Conservation (phyloP, 2,797 vertebrate species). For the Sebastes cheni region DNA sequence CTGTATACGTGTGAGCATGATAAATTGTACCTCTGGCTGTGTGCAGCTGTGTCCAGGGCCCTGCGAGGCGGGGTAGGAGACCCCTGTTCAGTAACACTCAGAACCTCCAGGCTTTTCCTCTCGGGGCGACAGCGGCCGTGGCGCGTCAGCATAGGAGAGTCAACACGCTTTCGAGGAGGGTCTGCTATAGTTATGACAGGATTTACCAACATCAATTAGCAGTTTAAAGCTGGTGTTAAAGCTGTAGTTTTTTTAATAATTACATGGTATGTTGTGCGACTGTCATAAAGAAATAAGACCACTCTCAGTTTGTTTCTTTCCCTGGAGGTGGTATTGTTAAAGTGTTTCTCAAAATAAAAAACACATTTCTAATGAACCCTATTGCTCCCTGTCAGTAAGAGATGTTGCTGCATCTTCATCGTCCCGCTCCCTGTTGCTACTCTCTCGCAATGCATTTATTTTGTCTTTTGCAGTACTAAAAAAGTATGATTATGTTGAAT, state of each 20-base stretch:
- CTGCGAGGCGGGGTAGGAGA: constrained; percentile 91
- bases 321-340: not conserved
- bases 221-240: not conserved
- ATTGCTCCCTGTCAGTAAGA: not conserved
- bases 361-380: not conserved
- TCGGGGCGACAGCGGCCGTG: constrained; percentile 91
- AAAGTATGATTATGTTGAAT: constrained; percentile 15
- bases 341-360: not conserved
- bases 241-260: not conserved
- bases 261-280: not conserved
- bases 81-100: constrained; percentile 92
- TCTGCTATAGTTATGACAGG: constrained; percentile 72
- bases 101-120: constrained; percentile 93
- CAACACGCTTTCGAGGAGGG: constrained; percentile 91
- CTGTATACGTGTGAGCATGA: not conserved
- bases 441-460: constrained; percentile 30
- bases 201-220: not conserved
- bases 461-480: constrained; percentile 10
- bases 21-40: constrained; percentile 80
- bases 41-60: constrained; percentile 86
- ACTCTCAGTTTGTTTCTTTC: not conserved
- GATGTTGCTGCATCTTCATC: not conserved
- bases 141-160: constrained; percentile 93
- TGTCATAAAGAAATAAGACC: not conserved
- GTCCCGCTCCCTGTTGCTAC: not conserved